Evolutionary conservation across 2,888 invertebrate genomes (phyloP).

Genomic region (Eretmocerus hayati): DNA sequence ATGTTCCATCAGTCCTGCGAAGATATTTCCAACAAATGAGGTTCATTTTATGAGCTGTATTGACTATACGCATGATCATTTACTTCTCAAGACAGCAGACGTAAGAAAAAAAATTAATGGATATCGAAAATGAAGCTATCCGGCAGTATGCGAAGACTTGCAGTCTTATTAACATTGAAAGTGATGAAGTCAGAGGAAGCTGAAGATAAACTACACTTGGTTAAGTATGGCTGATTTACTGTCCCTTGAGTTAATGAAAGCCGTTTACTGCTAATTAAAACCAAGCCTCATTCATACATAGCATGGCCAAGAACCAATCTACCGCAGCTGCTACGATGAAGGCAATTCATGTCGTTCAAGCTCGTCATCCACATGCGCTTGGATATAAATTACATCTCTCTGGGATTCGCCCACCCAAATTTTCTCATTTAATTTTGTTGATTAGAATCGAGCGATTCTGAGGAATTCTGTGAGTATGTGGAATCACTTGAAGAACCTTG

Average conservation of each 20-base stretch:
- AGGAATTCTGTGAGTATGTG: too few relatives aligned
- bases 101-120: too few relatives aligned
- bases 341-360: background rate
- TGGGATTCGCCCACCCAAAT: constrained; percentile 2
- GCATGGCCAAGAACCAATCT: constrained; percentile 8
- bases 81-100: too few relatives aligned
- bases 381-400: constrained; percentile 10
- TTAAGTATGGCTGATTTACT: constrained; percentile 44
- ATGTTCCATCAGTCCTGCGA: too few relatives aligned
- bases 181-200: too few relatives aligned
- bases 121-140: too few relatives aligned
- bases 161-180: too few relatives aligned
- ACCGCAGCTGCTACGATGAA: background rate
- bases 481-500: too few relatives aligned
- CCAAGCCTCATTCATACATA: constrained; percentile 39
- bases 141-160: too few relatives aligned
- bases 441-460: constrained; percentile 13
- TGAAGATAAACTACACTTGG: constrained; percentile 22
- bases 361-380: constrained; percentile 11
- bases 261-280: constrained; percentile 46
- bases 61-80: too few relatives aligned
- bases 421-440: constrained; percentile 4
- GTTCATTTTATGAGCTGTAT: too few relatives aligned
- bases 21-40: too few relatives aligned
- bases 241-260: constrained; percentile 41